Conservation (phyloP, 2,113 vertebrate genomes). For the Mirza zaza region DNA sequence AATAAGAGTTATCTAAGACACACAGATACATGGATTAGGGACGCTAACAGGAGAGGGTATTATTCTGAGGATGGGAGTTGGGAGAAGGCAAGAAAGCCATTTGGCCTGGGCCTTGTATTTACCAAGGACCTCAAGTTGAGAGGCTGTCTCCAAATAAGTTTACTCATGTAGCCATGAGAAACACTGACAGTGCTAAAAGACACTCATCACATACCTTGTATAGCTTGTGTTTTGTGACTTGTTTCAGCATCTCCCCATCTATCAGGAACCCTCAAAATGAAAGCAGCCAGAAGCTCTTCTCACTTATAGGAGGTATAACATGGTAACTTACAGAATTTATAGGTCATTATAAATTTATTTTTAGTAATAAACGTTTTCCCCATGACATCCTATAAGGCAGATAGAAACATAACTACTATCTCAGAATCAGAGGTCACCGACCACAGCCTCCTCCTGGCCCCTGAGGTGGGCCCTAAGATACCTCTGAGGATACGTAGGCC, state of each 20-base stretch:
- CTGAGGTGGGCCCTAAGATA: not conserved
- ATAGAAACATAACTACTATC: not conserved
- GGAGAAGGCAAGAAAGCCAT: not conserved
- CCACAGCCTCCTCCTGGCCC: not conserved
- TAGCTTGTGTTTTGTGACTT: not conserved
- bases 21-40: not conserved
- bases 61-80: not conserved
- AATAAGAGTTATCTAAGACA: not conserved
- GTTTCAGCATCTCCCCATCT: not conserved
- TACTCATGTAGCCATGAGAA: accelerated
- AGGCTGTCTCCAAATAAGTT: not conserved
- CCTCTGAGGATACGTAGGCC: not conserved
- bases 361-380: not conserved
- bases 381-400: not conserved
- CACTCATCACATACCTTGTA: not conserved
- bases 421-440: not conserved
- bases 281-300: not conserved
- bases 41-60: not conserved
- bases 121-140: not conserved
- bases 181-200: not conserved
- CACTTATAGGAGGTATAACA: accelerated
- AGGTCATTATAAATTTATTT: not conserved
- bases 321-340: not conserved
- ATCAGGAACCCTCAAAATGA: not conserved
- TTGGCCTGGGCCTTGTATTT: not conserved